phyloP scores from a whole-genome alignment of 2,888 invertebrate species.

The Brachypalpus laphriformis region DNA sequence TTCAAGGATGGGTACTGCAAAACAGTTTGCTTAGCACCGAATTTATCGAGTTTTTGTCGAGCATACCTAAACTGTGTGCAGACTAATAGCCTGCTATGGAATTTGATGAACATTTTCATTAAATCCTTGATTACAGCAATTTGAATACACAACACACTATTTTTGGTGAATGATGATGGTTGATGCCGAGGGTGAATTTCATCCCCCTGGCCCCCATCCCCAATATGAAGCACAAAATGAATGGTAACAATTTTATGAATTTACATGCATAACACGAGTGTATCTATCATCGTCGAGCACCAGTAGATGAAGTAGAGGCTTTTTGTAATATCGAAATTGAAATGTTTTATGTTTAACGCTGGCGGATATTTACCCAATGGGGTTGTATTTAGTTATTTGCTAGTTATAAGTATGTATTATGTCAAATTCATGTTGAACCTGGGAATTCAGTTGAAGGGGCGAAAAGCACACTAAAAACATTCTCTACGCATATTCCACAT shows the following conservation, averaged over 20 bases:
- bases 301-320: constrained; percentile 39
- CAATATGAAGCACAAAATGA: not conserved
- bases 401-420: constrained; percentile 38
- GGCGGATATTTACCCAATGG: constrained; percentile 65
- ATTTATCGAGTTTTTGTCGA: not conserved
- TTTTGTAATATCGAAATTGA: constrained; percentile 71
- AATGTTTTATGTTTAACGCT: constrained; percentile 67
- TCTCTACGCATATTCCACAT: constrained; percentile 14
- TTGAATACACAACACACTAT: constrained; percentile 65
- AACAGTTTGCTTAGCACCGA: constrained; percentile 19
- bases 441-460: constrained; percentile 36
- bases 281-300: constrained; percentile 21
- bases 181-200: constrained; percentile 9
- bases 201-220: not conserved
- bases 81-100: constrained; percentile 46
- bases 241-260: constrained; percentile 59
- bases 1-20: not conserved
- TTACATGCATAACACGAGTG: constrained; percentile 42
- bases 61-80: not conserved
- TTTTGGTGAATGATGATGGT: constrained; percentile 30
- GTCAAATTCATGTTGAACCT: constrained; percentile 43
- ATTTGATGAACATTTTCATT: constrained; percentile 63
- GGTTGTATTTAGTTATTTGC: constrained; percentile 66
- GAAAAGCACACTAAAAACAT: constrained; percentile 12
- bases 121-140: constrained; percentile 66